Base-by-base conservation (phyloP, 2,797 vertebrate species). In the Fringilla coelebs region DNA sequence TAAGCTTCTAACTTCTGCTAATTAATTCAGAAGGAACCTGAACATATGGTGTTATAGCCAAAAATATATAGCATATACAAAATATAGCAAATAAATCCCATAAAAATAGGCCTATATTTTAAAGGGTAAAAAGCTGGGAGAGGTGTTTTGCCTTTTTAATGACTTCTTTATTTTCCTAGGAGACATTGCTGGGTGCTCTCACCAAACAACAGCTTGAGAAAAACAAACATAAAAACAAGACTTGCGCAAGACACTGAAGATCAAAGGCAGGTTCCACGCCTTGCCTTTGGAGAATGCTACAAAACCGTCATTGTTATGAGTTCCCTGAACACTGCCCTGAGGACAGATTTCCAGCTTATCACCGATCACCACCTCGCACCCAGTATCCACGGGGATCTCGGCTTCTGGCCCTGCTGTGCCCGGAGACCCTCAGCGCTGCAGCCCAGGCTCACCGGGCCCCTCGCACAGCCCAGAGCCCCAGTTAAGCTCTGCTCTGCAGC, bases 11-110 rank as follows among this genome's bases (percentile, higher is more conserved):
- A 91, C 84, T 95, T 91, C 79, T 86, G 66, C 62, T 94, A 95
- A 96, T 91, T 93, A 95, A 92, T 95, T 94, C 87, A 91, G 62
- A 17, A 96, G 17, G 49, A 96, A 89, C 38, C n/a, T 58, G 89
- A 96, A 85, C 87, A 89, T 94, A 96, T 85, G 90, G 95, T 70
- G 54, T 41, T 94, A 89, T 3, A 88, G 68, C 49, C 85, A 94
- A 94, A 94, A 94, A 77, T 78, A 92, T 41, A 83, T 18, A 62
- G 54, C 36, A 51, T 20, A 45, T 77, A 73, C 68, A 93, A 96
- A 95, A 93, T 77, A 88, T 3, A 80, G 75, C 75, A 93, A 89
- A 88, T 81, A 96, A 76, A 91, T 66, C 75, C 70, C 41, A 68
- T 78, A 78, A 89, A 90, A 94, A 91, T 28, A 89, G 43, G 49